Percentiles rank a stretch among this genome's conserved stretches.
Conservation (phyloP, 2,113 vertebrate genomes). For the Nesoenas mayeri region DNA sequence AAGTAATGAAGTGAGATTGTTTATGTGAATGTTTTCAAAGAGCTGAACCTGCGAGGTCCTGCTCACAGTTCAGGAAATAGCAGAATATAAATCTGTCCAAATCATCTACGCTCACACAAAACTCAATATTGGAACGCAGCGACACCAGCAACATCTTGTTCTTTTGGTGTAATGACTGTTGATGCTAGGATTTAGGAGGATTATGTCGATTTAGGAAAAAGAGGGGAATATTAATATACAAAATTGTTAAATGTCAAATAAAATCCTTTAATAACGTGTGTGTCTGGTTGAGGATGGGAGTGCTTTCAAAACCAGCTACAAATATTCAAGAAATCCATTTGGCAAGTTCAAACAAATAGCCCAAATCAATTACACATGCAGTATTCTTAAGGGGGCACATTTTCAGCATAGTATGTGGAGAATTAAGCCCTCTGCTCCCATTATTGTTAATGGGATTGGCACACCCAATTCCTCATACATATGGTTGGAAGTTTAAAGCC, state of each 20-base stretch:
- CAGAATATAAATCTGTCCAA: slow-evolving; percentile 75
- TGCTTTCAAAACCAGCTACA: slow-evolving; percentile 74
- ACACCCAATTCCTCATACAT: slow-evolving; percentile 46
- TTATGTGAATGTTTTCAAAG: slow-evolving; percentile 66
- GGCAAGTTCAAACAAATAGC: slow-evolving; percentile 77
- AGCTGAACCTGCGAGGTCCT: slow-evolving; percentile 70
- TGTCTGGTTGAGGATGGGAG: slow-evolving; percentile 72
- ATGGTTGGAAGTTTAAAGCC: slow-evolving; percentile 34
- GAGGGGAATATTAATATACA: slow-evolving; percentile 79
- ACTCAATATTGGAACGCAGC: slow-evolving; percentile 39
- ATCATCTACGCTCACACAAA: slow-evolving; percentile 64
- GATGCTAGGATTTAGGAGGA: slow-evolving; percentile 76
- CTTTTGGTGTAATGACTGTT: slow-evolving; percentile 75
- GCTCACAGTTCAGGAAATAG: slow-evolving; percentile 71
- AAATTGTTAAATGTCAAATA: slow-evolving; percentile 79
- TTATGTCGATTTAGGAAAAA: slow-evolving; percentile 75
- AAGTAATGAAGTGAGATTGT: slow-evolving; percentile 67
- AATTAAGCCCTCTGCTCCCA: slow-evolving; percentile 54
- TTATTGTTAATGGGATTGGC: slow-evolving; percentile 32
- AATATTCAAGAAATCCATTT: slow-evolving; percentile 77
- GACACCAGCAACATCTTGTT: slow-evolving; percentile 74
- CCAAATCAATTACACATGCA: slow-evolving; percentile 61
- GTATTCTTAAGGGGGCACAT: slow-evolving; percentile 63
- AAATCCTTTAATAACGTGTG: slow-evolving; percentile 78
- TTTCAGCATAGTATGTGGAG: slow-evolving; percentile 45